phyloP scores from a whole-genome alignment of 2,888 invertebrate species.

The Pelosia muscerda region DNA sequence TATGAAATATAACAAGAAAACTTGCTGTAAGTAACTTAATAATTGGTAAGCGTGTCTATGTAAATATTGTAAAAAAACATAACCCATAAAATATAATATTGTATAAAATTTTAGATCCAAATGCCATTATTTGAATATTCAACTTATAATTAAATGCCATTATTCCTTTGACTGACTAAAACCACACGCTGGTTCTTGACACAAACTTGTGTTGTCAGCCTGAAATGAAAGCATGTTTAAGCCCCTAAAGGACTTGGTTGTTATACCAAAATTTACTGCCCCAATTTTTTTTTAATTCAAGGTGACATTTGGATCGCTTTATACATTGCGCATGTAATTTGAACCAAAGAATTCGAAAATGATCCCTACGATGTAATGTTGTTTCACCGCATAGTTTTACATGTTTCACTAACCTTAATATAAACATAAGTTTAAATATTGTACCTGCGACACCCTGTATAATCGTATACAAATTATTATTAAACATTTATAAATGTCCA shows the following conservation, averaged over 20 bases:
- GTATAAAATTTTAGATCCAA: slow-evolving; percentile 36
- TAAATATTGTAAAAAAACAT: slow-evolving; percentile 49
- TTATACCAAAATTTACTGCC: not conserved
- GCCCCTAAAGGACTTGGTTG: not conserved
- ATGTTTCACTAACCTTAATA: slow-evolving; percentile 46
- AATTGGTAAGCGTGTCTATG: slow-evolving; percentile 20
- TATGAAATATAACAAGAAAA: not conserved
- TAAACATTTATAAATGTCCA: slow-evolving; percentile 16
- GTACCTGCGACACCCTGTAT: slow-evolving; percentile 67
- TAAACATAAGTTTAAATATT: slow-evolving; percentile 57
- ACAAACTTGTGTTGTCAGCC: not conserved
- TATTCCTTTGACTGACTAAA: not conserved
- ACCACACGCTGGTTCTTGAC: not conserved
- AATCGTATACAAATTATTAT: slow-evolving; percentile 38
- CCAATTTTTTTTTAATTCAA: not conserved
- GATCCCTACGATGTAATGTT: slow-evolving; percentile 51
- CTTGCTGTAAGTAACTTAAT: not conserved
- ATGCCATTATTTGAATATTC: no score
- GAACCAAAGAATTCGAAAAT: slow-evolving; percentile 54
- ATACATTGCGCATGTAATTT: slow-evolving; percentile 41
- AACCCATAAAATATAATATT: slow-evolving; percentile 32
- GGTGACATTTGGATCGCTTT: slow-evolving; percentile 45
- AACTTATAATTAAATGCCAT: no score
- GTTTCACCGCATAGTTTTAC: slow-evolving; percentile 35
- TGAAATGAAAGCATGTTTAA: not conserved